A percentile compares a stretch with the other conserved stretches of the same genome.
Evolutionary conservation across 2,888 invertebrate genomes (phyloP).

Genomic region (Caenorhabditis japonica): DNA sequence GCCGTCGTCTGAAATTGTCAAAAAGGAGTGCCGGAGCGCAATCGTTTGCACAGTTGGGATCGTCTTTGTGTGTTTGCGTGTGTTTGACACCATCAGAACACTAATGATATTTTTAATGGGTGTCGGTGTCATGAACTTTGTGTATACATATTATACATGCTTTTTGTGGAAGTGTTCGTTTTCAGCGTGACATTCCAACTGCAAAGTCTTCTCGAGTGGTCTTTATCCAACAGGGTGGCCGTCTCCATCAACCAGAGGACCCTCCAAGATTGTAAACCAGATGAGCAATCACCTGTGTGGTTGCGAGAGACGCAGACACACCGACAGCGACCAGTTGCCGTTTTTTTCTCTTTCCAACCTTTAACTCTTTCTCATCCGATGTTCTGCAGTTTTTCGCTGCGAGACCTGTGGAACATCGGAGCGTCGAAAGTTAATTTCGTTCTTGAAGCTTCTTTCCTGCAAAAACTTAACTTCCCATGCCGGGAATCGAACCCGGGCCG

Average conservation of each 20-base stretch:
- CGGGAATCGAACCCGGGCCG: slow-evolving; percentile 78
- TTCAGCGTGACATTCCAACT: no score
- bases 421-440: no score
- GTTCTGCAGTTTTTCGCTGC: not conserved
- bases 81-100: no score
- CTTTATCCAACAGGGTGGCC: no score
- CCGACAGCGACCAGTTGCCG: slow-evolving; percentile 4
- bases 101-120: slow-evolving; percentile 18
- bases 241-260: slow-evolving; percentile 10
- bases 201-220: no score
- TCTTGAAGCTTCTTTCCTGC: no score
- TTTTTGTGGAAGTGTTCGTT: no score
- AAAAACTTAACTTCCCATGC: slow-evolving; percentile 66
- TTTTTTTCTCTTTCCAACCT: not conserved
- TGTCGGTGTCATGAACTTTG: no score
- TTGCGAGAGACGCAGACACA: slow-evolving; percentile 22
- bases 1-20: no score
- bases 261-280: slow-evolving; percentile 36
- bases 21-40: no score
- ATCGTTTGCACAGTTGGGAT: slow-evolving; percentile 50
- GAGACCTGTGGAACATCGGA: no score
- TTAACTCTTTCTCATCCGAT: slow-evolving; percentile 14
- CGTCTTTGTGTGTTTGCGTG: slow-evolving; percentile 27
- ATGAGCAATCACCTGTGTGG: slow-evolving; percentile 23
- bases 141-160: no score